Evolutionary conservation across 1,140 invertebrate genomes (phyloP), one percentile per base, ranked within the genome.

Genomic region (Epicauta chinensis): DNA sequence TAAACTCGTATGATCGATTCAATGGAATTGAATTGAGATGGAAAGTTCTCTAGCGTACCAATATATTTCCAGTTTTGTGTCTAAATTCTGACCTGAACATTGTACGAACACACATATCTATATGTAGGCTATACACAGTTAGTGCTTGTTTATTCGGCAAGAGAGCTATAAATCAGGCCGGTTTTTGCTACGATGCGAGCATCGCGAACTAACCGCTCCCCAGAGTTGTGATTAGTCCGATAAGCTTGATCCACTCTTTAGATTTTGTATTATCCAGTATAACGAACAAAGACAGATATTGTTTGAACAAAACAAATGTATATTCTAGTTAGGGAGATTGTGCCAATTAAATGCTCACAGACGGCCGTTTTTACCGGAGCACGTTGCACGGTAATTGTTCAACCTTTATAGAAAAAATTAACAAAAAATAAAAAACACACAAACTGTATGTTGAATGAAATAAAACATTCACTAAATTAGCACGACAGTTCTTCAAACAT

Each of bases 151-250:
- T 53, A 59, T 57, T 57, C 40, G 58, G 36, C 58, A 55, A 45
- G 58, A 60, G 60, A 55, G 58, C 56, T 55, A 60, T 64, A 64
- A 64, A 64, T 64, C 61, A 64, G 54, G 55, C 14, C 41, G 49
- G 55, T 63, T 64, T 63, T 64, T 62, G 58, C 54, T 46, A 43
- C 51, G 46, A 42, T 47, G 61, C 49, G 52, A 56, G 51, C 61
- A 63, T 65, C 59, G 61, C 55, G 55, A 59, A 61, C 63, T 63
- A 65, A 65, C 56, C 59, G 61, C 55, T 65, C 63, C 61, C 63
- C 40, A 16, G 63, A 56, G 63, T 50, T 45, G 29, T 53, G 61
- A 65, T 65, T 63, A 63, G 59, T 43, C 47, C 55, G 61, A 61
- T 63, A 65, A 63, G 61, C 55, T 23, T 61, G 46, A 60, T 52